Base-by-base conservation (phyloP, 1,140 invertebrate species). In the Cydia fagiglandana region DNA sequence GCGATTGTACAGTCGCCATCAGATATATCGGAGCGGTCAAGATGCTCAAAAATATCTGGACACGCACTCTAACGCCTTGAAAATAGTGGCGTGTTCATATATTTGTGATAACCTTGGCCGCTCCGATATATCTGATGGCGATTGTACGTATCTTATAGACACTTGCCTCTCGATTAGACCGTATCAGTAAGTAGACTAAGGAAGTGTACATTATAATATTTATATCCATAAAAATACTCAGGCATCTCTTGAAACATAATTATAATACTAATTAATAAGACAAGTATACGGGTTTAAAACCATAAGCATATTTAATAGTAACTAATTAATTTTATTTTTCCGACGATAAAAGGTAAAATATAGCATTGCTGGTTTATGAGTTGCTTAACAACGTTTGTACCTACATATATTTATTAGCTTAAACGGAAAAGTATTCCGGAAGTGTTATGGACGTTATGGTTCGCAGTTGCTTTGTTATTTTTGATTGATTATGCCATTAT, bases 371-470 rank as follows among this genome's bases (percentile, higher is more conserved):
- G 56, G 56, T 61, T 61, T 12, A 61, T 24, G 20, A 61, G 56
- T 61, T 10, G 56, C n/a, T 53, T 53, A 6, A 17, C 50, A 7
- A 10, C 56, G 17, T 9, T 61, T 5, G 9, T 24, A 7, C n/a
- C n/a, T n/a, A n/a, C n/a, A n/a, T n/a, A 24, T 24, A 24, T 24
- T 24, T 61, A 61, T 61, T 10, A 70, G n/a, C n/a, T 70, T 24
- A 20, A 70, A 70, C 66, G 66, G 66, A 70, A 70, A 70, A 45
- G 2, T 34, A 68, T 38, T 68, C 64, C 66, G 28, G 66, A 70
- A 70, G 66, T 6, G 20, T 61, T 61, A 61, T 24, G 20, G 7
- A 38, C 3, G 20, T 61, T 61, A 61, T 24, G 20, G 7, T 61
- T 24, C 7, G 17, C 17, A 53, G 12, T 17, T 53, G n/a, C n/a